Percentiles rank a stretch among this genome's conserved stretches.
These are phyloP conservation scores for Lepilemur septentrionalis DNA, from an alignment of 2,797 vertebrate genomes.

Conservation along the genomic window DNA sequence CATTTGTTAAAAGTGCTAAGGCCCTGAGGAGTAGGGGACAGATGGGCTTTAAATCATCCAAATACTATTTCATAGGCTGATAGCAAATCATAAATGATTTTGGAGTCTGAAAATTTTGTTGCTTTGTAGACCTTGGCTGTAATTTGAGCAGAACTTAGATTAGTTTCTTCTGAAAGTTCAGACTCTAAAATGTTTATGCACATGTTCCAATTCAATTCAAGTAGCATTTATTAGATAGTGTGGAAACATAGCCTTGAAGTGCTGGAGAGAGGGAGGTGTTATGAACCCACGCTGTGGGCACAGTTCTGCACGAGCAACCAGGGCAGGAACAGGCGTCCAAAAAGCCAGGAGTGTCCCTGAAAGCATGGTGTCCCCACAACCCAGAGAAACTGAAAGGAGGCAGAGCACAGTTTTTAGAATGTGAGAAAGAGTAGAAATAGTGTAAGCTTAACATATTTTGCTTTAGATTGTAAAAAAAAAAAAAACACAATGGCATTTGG, in stretches of 20 bases:
- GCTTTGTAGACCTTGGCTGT: conserved; percentile 53
- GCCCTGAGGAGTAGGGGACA: not conserved
- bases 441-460: not conserved
- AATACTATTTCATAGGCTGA: conserved; percentile 36
- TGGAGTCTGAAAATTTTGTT: conserved; percentile 39
- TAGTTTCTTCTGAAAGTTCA: conserved; percentile 55
- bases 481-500: not conserved
- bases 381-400: not conserved
- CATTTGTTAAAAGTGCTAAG: conserved; percentile 48
- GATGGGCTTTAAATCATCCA: conserved; percentile 55
- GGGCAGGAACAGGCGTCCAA: no score
- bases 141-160: conserved; percentile 50
- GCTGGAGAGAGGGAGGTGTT: not conserved
- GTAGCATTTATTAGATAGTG: not conserved
- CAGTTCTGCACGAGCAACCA: not conserved
- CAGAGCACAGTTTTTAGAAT: not conserved
- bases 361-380: not conserved
- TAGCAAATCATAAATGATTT: conserved; percentile 55
- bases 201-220: conserved; percentile 38
- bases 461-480: not conserved
- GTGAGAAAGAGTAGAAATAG: not conserved
- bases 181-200: conserved; percentile 56
- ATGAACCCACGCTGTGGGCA: not conserved
- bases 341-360: not conserved
- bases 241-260: not conserved